Conservation (phyloP, 2,113 vertebrate genomes). For the Pungitius pungitius region DNA sequence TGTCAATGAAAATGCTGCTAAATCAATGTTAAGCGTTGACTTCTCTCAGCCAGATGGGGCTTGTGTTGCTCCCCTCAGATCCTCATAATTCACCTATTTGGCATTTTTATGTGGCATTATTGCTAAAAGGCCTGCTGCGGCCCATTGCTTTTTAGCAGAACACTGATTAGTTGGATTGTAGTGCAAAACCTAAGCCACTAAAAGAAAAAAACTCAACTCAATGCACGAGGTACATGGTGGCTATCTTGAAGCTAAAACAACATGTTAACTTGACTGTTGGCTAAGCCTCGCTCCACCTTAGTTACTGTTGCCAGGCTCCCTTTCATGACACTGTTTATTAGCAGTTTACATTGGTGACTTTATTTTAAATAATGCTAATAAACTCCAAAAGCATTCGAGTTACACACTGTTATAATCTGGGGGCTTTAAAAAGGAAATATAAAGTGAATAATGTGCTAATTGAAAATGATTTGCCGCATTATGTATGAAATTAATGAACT, state of each 20-base stretch:
- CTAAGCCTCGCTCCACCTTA: background rate
- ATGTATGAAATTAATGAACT: background rate
- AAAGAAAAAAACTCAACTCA: background rate
- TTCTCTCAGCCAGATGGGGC: conserved; percentile 55
- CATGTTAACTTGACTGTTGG: background rate
- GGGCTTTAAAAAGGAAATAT: background rate
- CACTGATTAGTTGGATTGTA: conserved; percentile 10
- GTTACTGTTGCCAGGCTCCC: background rate
- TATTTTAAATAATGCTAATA: background rate
- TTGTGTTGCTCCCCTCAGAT: too few relatives aligned
- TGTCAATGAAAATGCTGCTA: conserved; percentile 70
- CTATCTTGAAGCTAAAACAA: too few relatives aligned
- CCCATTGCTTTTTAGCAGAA: conserved; percentile 5
- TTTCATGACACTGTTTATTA: background rate
- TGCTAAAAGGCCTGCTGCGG: conserved; percentile 3
- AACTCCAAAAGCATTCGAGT: background rate
- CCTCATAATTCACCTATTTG: conserved; percentile 15
- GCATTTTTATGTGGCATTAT: conserved; percentile 48
- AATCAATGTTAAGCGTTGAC: conserved; percentile 57
- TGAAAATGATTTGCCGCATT: background rate
- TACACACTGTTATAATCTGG: too few relatives aligned
- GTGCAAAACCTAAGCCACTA: background rate
- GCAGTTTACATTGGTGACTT: background rate
- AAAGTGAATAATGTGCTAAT: background rate
- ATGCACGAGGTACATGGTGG: background rate